These are phyloP conservation scores for Lissonota sp. DNA, from an alignment of 2,888 invertebrate species.

Conservation along the genomic window DNA sequence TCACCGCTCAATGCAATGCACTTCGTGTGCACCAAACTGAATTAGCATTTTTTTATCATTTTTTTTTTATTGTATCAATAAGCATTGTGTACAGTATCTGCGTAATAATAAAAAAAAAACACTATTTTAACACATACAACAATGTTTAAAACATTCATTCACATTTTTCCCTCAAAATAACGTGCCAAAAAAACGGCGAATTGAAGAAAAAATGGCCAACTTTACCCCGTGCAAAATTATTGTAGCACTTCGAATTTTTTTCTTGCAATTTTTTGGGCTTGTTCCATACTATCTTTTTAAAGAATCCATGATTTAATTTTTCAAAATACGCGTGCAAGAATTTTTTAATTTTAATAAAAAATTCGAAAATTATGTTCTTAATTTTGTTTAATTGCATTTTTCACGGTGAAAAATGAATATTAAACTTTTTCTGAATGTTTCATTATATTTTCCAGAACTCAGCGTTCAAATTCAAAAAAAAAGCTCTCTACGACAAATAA, in stretches of 20 bases:
- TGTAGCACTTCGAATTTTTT: constrained; percentile 5
- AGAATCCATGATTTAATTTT: constrained; percentile 4
- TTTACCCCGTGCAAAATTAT: constrained; percentile 1
- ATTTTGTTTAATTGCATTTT: constrained; percentile 8
- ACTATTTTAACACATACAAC: constrained; percentile 10
- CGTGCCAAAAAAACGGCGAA: constrained; percentile 1
- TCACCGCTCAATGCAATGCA: constrained; percentile 39
- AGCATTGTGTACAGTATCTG: constrained; percentile 6
- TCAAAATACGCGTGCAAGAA: constrained; percentile 18
- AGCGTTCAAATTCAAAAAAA: constrained; percentile 1
- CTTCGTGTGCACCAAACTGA: constrained; percentile 20
- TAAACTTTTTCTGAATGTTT: too few relatives aligned
- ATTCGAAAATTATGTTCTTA: not conserved
- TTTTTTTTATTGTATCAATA: not conserved
- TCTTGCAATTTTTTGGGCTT: constrained; percentile 10
- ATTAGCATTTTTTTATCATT: constrained; percentile 3
- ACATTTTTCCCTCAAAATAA: constrained; percentile 20
- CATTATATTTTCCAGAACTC: not conserved
- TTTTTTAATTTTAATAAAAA: constrained; percentile 11
- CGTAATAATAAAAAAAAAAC: constrained; percentile 1
- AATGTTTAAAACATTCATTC: constrained; percentile 11
- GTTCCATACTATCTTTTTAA: constrained; percentile 9
- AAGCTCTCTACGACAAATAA: too few relatives aligned
- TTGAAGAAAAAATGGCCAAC: not conserved
- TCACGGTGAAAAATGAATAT: constrained; percentile 3